Conservation (phyloP, 2,888 invertebrate species). For the Ypsolopha scabrella region DNA sequence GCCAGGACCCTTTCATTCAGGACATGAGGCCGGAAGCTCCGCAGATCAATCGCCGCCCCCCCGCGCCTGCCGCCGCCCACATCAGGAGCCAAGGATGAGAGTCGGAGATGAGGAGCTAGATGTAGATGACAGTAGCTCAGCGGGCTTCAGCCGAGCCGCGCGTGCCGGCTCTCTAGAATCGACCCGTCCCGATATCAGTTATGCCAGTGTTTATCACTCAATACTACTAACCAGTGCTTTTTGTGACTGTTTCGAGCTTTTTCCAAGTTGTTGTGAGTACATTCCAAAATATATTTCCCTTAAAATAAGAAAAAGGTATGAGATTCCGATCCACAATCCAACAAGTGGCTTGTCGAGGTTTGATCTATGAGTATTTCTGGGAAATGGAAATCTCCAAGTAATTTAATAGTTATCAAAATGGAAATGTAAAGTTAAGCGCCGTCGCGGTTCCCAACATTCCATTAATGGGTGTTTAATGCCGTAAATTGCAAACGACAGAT, state of each 20-base stretch:
- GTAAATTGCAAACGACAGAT: conserved; percentile 23
- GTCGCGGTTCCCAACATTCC: no score
- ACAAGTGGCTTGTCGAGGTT: no score
- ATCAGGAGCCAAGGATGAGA: conserved; percentile 23
- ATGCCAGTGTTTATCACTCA: conserved; percentile 41
- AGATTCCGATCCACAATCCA: no score
- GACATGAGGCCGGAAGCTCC: conserved; percentile 41
- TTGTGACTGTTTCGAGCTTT: conserved; percentile 10
- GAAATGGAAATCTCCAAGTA: no score
- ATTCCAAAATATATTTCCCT: no score
- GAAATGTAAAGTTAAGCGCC: no score
- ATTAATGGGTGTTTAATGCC: conserved; percentile 5
- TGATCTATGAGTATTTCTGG: no score
- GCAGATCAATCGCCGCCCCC: conserved; percentile 55
- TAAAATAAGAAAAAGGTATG: no score
- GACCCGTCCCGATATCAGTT: conserved; percentile 19
- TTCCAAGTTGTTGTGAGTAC: no score
- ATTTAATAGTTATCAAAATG: no score
- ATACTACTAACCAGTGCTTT: conserved; percentile 32
- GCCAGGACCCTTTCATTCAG: no score
- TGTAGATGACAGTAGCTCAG: conserved; percentile 30
- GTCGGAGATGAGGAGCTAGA: conserved; percentile 6
- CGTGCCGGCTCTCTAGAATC: conserved; percentile 25
- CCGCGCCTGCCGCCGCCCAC: conserved; percentile 12
- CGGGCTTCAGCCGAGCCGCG: conserved; percentile 27